A percentile compares a stretch with the other conserved stretches of the same genome.
These are phyloP conservation scores for Potorous gilbertii DNA, from an alignment of 2,797 vertebrate genomes.

Conservation along the genomic window DNA sequence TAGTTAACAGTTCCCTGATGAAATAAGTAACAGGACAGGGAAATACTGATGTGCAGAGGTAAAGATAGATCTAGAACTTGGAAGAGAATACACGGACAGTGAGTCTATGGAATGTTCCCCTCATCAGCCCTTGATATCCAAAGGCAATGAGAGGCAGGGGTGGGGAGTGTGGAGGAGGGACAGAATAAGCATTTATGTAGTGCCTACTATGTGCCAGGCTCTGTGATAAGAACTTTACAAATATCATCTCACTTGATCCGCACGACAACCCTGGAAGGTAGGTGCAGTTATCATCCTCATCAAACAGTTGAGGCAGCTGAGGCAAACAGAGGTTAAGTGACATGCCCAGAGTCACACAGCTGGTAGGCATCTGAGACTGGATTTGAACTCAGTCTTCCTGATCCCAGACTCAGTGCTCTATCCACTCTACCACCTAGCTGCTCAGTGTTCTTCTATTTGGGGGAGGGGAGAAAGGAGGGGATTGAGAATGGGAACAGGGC, in stretches of 20 bases:
- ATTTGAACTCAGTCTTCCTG: background rate
- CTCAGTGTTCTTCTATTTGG: background rate
- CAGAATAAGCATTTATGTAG: background rate
- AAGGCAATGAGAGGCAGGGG: background rate
- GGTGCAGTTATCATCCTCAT: background rate
- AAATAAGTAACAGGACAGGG: background rate
- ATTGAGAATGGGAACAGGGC: background rate
- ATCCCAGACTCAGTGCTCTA: background rate
- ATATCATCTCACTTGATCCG: background rate
- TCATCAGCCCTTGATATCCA: background rate
- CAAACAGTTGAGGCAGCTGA: background rate
- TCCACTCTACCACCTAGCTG: background rate
- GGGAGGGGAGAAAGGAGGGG: background rate
- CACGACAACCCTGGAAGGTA: background rate
- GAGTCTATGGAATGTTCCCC: background rate
- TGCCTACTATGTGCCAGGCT: background rate
- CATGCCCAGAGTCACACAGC: background rate
- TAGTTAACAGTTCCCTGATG: background rate
- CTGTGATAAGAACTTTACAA: background rate
- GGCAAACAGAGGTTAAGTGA: background rate
- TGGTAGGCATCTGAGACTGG: background rate
- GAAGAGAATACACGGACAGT: background rate
- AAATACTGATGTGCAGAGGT: background rate
- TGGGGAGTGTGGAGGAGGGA: background rate
- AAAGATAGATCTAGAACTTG: background rate